A percentile compares a stretch with the other conserved stretches of the same genome.
phyloP scores from a whole-genome alignment of 2,113 vertebrate genomes.

The Stomatorhinus ivindoensis region DNA sequence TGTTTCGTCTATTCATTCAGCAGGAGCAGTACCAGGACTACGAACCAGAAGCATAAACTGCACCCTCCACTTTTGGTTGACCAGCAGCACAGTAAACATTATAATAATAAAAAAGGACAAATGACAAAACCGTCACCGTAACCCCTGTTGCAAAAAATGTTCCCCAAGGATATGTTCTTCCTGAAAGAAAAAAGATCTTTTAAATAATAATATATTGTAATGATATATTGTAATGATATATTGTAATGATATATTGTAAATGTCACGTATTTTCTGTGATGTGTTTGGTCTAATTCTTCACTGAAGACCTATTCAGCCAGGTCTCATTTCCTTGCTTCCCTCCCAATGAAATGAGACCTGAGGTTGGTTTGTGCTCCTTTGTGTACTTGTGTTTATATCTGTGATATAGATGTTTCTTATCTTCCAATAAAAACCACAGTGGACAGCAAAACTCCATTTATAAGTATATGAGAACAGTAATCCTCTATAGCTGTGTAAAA shows the following conservation, averaged over 20 bases:
- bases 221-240: constrained; percentile 68
- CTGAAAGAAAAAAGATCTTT: constrained; percentile 50
- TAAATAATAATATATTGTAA: constrained; percentile 65
- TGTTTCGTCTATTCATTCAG: constrained; percentile 16
- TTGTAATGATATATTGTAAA: constrained; percentile 72
- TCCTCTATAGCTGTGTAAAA: constrained; percentile 64
- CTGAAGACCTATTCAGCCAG: constrained; percentile 51
- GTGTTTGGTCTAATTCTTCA: constrained; percentile 66
- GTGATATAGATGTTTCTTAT: constrained; percentile 64
- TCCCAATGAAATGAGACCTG: constrained; percentile 79
- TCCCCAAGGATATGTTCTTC: constrained; percentile 69
- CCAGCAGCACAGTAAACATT: constrained; percentile 91
- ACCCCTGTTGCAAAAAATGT: constrained; percentile 60
- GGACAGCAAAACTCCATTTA: constrained; percentile 49
- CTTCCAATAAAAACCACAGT: constrained; percentile 62
- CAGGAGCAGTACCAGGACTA: constrained; percentile 95
- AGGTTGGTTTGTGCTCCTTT: constrained; percentile 48
- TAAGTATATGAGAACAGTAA: constrained; percentile 59
- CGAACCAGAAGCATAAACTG: constrained; percentile 87
- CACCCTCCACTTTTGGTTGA: constrained; percentile 58
- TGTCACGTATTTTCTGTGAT: constrained; percentile 64
- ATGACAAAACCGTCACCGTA: constrained; percentile 59
- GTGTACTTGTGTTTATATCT: constrained; percentile 68
- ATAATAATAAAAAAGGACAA: constrained; percentile 72
- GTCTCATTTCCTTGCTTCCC: constrained; percentile 81